Percentiles rank a stretch among this genome's conserved stretches.
Conservation (phyloP, 23 tunicate genomes). For the Phallusia fumigata region DNA sequence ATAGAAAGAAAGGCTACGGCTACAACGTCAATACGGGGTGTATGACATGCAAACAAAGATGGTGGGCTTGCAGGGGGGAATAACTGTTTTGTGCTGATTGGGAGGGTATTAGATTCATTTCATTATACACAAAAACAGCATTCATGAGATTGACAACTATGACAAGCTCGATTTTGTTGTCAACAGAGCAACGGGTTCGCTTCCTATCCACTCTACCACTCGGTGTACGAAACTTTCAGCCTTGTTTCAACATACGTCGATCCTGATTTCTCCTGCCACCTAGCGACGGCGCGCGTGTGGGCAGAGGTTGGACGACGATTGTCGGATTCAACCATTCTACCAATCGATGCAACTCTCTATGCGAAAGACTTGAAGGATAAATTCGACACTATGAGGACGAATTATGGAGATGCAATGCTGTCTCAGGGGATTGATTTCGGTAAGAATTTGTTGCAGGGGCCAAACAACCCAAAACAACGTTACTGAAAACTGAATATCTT, state of each 20-base stretch:
- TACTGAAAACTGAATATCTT: no score
- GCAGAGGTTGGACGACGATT: slow-evolving; percentile 37
- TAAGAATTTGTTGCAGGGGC: not conserved
- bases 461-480: not conserved
- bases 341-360: slow-evolving; percentile 28
- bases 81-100: no score
- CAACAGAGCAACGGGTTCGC: not conserved
- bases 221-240: slow-evolving; percentile 69
- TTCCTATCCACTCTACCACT: slow-evolving; percentile 42
- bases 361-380: slow-evolving; percentile 24
- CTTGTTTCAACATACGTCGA: slow-evolving; percentile 42
- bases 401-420: slow-evolving; percentile 16
- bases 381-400: slow-evolving; percentile 11
- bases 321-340: slow-evolving; percentile 32
- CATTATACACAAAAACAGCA: no score
- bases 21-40: no score
- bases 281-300: slow-evolving; percentile 32
- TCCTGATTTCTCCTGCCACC: slow-evolving; percentile 41
- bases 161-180: no score
- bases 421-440: not conserved
- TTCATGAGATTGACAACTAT: no score
- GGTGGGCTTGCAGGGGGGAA: no score
- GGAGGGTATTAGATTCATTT: no score
- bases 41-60: no score
- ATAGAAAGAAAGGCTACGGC: no score